Base-by-base conservation (phyloP, 2,797 vertebrate genomes). In the Hoplostethus atlanticus region DNA sequence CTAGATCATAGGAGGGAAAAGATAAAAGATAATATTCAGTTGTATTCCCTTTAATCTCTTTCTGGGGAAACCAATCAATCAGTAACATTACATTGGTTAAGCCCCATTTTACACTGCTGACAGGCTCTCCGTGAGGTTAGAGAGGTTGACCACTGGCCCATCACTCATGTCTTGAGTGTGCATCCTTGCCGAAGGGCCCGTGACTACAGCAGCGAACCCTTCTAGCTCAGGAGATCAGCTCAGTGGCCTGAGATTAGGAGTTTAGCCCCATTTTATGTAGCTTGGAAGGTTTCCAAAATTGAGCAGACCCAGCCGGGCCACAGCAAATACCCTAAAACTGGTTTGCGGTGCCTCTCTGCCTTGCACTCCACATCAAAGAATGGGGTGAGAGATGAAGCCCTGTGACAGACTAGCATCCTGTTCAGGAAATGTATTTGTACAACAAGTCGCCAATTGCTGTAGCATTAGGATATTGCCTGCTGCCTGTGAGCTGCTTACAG, bases 131-230 rank as follows among this genome's bases (percentile, higher is more conserved):
- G 11, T 28, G 50, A 65, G 52, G 48, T 40, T 51, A 54, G 63
- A 74, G 30, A 15, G 9, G 42, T 10, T 44, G 42, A 44, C 16
- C 44, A 12, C 21, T 66, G 48, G 5, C 53, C 64, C 70, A 47
- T 71, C 67, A 62, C 21, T 62, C 64, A 47, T 55, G 68, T 81
- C 68, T 74, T 62, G 69, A 71, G 44, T 57, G 68, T 16, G 38
- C 73, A 64, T 65, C 42, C 47, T 59, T n/a, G 2, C 25, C 16
- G 21, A 65, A 59, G 46, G 21, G 17, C 16, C 46, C 17, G 0
- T 31, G 21, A 54, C 28, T 25, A 11, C 17, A 0, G 50, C 34
- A 2, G 46, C n/a, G n/a, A 16, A 48, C 6, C 28, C 36, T 2
- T 5, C 53, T 62, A 46, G 15, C 11, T 58, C n/a, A 58, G 30